These are phyloP conservation scores for Anoplophora glabripennis DNA, from an alignment of 1,140 invertebrate species.

Conservation along the genomic window DNA sequence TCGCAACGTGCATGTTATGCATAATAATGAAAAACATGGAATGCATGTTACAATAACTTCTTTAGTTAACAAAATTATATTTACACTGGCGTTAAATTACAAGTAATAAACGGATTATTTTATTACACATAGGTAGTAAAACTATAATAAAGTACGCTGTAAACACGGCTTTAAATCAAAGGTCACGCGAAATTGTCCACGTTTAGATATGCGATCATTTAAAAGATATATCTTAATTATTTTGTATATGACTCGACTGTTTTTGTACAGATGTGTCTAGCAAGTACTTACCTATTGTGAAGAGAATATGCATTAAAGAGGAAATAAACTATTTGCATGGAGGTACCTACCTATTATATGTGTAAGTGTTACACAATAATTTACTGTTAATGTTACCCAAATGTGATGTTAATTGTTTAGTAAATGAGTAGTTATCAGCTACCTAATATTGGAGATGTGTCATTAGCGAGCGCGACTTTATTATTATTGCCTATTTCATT, in stretches of 20 bases:
- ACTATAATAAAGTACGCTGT: slow-evolving; percentile 39
- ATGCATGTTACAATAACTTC: not conserved
- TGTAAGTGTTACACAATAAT: too few relatives aligned
- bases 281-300: too few relatives aligned
- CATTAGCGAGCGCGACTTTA: not conserved
- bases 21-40: too few relatives aligned
- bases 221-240: slow-evolving; percentile 1
- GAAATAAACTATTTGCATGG: too few relatives aligned
- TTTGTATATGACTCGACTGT: slow-evolving; percentile 2
- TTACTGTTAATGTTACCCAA: too few relatives aligned
- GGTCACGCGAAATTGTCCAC: slow-evolving; percentile 22
- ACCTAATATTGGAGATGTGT: too few relatives aligned
- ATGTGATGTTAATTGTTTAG: too few relatives aligned
- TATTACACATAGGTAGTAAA: slow-evolving; percentile 40
- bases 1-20: too few relatives aligned
- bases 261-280: too few relatives aligned
- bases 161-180: slow-evolving; percentile 38
- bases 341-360: too few relatives aligned
- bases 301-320: too few relatives aligned
- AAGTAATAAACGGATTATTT: slow-evolving; percentile 41
- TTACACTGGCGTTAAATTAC: slow-evolving; percentile 34
- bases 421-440: too few relatives aligned
- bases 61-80: slow-evolving; percentile 16
- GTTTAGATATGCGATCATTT: slow-evolving; percentile 9
- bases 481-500: not conserved